Evolutionary conservation across 2,113 vertebrate genomes (phyloP).

Genomic region (Corapipo altera): DNA sequence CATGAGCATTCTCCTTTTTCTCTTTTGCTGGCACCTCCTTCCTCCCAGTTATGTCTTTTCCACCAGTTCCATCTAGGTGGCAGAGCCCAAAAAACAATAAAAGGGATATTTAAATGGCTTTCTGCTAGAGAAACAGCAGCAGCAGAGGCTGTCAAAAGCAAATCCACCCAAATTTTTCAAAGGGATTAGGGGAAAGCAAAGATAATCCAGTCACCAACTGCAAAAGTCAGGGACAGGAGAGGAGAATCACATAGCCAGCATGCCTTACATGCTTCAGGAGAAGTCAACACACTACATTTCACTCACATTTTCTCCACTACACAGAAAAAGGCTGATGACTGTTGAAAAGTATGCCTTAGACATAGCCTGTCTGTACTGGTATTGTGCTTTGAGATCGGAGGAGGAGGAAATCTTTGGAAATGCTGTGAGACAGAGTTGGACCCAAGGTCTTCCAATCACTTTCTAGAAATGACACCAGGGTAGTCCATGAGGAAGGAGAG

Average conservation of each 20-base stretch:
- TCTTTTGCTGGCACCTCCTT: neutral
- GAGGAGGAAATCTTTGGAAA: neutral
- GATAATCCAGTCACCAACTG: neutral
- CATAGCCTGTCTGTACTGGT: neutral
- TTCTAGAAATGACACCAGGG: neutral
- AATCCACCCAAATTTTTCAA: neutral
- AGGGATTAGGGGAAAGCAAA: neutral
- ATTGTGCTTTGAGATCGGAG: neutral
- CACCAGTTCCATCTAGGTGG: neutral
- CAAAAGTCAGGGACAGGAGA: neutral
- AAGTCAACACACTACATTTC: neutral
- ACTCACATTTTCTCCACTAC: neutral
- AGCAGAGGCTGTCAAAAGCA: neutral
- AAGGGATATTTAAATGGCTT: neutral
- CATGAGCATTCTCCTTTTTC: neutral
- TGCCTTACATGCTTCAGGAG: neutral
- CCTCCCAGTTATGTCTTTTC: neutral
- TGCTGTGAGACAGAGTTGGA: neutral
- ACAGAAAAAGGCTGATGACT: neutral
- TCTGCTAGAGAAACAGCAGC: neutral
- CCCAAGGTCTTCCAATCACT: neutral
- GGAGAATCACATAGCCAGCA: neutral
- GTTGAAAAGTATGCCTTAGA: neutral
- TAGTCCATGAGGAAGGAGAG: neutral
- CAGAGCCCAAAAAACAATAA: neutral